Evolutionary conservation across 2,888 invertebrate species (phyloP).

Genomic region (Crocallis elinguaria): DNA sequence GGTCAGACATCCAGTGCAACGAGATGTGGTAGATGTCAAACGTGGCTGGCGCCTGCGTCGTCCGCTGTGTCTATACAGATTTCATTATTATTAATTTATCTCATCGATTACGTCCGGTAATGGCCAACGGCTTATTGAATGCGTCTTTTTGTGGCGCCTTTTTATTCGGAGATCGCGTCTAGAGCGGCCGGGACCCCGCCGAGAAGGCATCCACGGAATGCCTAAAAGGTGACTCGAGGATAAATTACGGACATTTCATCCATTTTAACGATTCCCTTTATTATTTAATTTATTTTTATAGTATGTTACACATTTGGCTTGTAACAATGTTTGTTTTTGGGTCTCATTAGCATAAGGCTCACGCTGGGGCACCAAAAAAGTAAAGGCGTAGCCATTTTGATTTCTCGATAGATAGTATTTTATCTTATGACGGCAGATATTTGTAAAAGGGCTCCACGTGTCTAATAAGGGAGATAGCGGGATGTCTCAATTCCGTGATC

Average conservation of each 20-base stretch:
- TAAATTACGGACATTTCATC: constrained; percentile 84
- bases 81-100: constrained; percentile 82
- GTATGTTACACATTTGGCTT: constrained; percentile 83
- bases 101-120: constrained; percentile 81
- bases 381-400: constrained; percentile 67
- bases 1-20: not conserved
- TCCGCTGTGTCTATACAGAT: constrained; percentile 57
- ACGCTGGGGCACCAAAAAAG: constrained; percentile 72
- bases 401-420: constrained; percentile 68
- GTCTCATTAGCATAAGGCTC: constrained; percentile 81
- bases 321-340: constrained; percentile 84
- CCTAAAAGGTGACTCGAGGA: constrained; percentile 84
- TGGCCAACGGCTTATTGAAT: constrained; percentile 82
- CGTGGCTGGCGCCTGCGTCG: constrained; percentile 45
- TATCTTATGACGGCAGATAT: constrained; percentile 70
- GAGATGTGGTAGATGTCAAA: constrained; percentile 40
- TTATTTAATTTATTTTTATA: constrained; percentile 85
- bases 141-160: constrained; percentile 84
- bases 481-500: constrained; percentile 80
- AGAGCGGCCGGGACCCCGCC: constrained; percentile 77
- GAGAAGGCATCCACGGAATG: constrained; percentile 82
- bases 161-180: constrained; percentile 80
- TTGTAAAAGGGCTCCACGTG: constrained; percentile 64
- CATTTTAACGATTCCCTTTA: constrained; percentile 84
- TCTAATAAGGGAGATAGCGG: constrained; percentile 78